Base-by-base conservation (phyloP, 1,140 invertebrate genomes). In the Chrysopa pallens region DNA sequence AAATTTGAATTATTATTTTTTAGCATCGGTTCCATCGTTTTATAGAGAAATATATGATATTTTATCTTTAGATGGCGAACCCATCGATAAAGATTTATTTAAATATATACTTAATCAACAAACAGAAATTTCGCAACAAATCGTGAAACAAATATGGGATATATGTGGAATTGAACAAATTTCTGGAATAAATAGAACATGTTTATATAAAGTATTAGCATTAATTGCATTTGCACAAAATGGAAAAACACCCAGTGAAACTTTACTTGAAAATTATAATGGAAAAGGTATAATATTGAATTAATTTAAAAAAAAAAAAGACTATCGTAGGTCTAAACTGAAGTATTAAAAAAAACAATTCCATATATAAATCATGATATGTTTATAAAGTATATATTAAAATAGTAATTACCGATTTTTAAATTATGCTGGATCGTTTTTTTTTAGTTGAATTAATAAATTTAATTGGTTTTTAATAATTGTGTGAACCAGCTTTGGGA, bases 181-280 rank as follows among this genome's bases (percentile, higher is more conserved):
- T 9, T 72, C 69, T 6, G n/a, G 31, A 12, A 33, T 33, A 33
- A 33, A 33, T 33, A 58, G 73, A 44, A 68, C 63, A 37, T 66
- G 63, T 49, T 51, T 76, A 6, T 81, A 78, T 54, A 79, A 78
- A 62, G 75, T 73, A 11, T 58, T 81, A 33, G 77, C 76, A 2
- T 59, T 80, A 13, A 67, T 78, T 37, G 77, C 74, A 5, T 70
- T 76, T 52, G 72, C 76, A 28, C 78, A 81, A 49, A 76, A 80
- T 56, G 78, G 77, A 27, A 79, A 78, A 57, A 60, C 70, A 33
- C 64, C 76, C 11, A 73, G 68, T 48, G 71, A 75, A 17, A 79
- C 78, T 57, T 55, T 80, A 1, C 57, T 80, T 47, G 75, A 78
- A 51, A 74, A 69, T 46, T 73, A 70, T 45, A 68, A 70, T 54